Evolutionary conservation across 2,113 vertebrate genomes (phyloP), one percentile per base, ranked within the genome.

Genomic region (Sinocyclocheilus anshuiensis): DNA sequence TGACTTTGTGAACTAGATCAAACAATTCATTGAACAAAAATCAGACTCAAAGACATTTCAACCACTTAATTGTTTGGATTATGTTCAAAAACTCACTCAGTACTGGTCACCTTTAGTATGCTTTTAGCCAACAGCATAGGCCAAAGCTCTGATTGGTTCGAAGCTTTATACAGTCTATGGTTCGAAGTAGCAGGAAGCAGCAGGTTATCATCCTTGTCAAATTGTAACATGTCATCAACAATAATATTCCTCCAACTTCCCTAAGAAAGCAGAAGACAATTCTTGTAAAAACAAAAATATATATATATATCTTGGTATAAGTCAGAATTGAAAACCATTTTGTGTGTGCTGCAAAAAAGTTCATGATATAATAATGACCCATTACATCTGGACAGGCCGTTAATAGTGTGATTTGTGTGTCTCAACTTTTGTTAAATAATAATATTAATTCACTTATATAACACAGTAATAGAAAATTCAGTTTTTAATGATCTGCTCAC

Each of bases 221-320:
- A 99, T 45, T 97, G 98, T 92, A 99, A 91, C 4, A 87, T 93
- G 88, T 99, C 98, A 91, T 99, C 97, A 20, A 99, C 91, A 39
- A 91, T 93, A 90, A 99, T 94, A 92, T 97, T 99, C 91, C 97
- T 96, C 98, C 98, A 99, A 87, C 95, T 96, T 1, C 98, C 98
- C 97, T 99, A 77, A 84, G 89, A 91, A 85, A 2, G 79, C 48
- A 77, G 36, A 26, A 1, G 13, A 65, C 42, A 50, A 15, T 16
- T 24, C 71, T 39, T 45, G 29, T 4, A 16, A 74, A 61, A 84
- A 84, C 7, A 26, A 24, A 22, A 26, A 26, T 26, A 26, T n/a
- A n/a, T n/a, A 29, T 29, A 69, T 36, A 9, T 69, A 33, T 29
- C 26, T 15, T 26, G 57, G 36, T 69, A 15, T 83, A 15, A 86